These are phyloP conservation scores for Xylota segnis DNA, from an alignment of 2,888 invertebrate species.

Conservation along the genomic window DNA sequence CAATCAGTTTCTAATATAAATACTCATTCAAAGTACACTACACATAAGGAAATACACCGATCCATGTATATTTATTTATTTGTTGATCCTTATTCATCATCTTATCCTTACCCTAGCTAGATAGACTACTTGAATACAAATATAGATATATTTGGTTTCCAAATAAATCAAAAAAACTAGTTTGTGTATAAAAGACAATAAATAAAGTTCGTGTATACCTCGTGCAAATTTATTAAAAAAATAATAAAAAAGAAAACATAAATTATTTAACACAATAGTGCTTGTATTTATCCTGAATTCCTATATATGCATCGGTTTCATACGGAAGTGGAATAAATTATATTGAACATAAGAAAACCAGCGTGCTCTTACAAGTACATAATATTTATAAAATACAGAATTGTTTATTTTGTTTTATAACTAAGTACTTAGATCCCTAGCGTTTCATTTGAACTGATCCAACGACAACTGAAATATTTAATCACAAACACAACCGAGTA, in stretches of 20 bases:
- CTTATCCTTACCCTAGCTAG: slow-evolving; percentile 52
- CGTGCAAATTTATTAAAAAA: slow-evolving; percentile 53
- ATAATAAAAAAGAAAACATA: slow-evolving; percentile 37
- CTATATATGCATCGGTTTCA: slow-evolving; percentile 19
- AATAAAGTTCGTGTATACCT: slow-evolving; percentile 66
- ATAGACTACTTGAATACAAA: slow-evolving; percentile 50
- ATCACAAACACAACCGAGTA: slow-evolving; percentile 58
- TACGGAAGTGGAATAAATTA: slow-evolving; percentile 7
- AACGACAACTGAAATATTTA: slow-evolving; percentile 41
- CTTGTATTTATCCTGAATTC: slow-evolving; percentile 37
- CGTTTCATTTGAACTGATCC: slow-evolving; percentile 43
- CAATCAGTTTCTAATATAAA: slow-evolving; percentile 56
- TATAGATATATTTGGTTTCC: slow-evolving; percentile 27
- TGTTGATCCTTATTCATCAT: slow-evolving; percentile 18
- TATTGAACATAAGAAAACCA: slow-evolving; percentile 15
- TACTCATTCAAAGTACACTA: slow-evolving; percentile 60
- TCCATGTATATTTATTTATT: slow-evolving; percentile 19
- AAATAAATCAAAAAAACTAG: slow-evolving; percentile 27
- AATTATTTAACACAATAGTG: slow-evolving; percentile 67
- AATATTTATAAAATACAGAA: slow-evolving; percentile 20
- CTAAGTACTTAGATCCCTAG: slow-evolving; percentile 36
- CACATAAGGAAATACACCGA: slow-evolving; percentile 41
- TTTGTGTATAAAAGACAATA: slow-evolving; percentile 69
- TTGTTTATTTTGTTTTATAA: slow-evolving; percentile 16
- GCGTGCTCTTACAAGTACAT: slow-evolving; percentile 33